Conservation (phyloP, 2,113 vertebrate genomes). For the Isichthys henryi region DNA sequence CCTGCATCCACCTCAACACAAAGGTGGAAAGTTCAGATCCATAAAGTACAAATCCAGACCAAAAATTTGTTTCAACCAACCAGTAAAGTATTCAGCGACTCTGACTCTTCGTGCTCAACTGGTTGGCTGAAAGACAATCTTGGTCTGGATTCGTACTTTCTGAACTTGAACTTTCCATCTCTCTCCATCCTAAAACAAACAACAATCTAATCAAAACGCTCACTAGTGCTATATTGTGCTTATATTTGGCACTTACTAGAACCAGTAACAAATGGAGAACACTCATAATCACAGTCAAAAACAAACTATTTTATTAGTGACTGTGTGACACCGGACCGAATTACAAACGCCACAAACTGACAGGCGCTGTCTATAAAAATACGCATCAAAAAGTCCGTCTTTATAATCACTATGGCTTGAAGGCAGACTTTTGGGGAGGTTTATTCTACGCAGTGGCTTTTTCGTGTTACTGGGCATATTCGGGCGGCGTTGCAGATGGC, state of each 20-base stretch:
- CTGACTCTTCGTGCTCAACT: neutral
- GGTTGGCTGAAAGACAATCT: neutral
- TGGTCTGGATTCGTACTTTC: neutral
- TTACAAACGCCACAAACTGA: neutral
- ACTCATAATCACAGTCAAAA: neutral
- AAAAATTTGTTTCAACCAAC: neutral
- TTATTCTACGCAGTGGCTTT: neutral
- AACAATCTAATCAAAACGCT: neutral
- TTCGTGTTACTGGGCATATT: neutral
- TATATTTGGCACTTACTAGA: neutral
- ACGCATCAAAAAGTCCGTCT: neutral
- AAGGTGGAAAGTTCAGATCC: neutral
- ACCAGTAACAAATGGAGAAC: neutral
- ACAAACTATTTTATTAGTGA: neutral
- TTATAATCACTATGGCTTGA: neutral
- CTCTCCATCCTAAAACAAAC: neutral
- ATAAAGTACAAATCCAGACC: neutral
- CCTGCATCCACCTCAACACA: neutral
- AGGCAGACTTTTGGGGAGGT: neutral
- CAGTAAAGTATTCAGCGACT: neutral
- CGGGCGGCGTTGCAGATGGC: neutral
- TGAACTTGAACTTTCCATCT: neutral
- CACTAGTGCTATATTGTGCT: neutral
- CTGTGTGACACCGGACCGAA: neutral
- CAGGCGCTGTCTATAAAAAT: neutral